Base-by-base conservation (phyloP, 2,113 vertebrate genomes). In the Ceyx cyanopectus region DNA sequence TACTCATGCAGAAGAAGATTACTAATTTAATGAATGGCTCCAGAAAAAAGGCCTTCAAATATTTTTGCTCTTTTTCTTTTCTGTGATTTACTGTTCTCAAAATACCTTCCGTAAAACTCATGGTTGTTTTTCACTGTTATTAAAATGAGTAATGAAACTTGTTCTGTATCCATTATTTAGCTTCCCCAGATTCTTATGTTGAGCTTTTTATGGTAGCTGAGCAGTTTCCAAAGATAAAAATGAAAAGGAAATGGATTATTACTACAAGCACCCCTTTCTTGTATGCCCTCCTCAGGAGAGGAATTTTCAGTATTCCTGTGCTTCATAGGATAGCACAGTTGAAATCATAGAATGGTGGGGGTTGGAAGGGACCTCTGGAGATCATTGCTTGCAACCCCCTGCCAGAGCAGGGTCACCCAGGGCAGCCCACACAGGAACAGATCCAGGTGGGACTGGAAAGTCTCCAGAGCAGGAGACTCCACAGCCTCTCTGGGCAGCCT, bases 221-320 rank as follows among this genome's bases (percentile, higher is more conserved):
- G 83, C 16, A 61, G 26, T 41, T 90, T 84, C 54, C 66, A 88
- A 87, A 81, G 63, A 76, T 88, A 81, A 91, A 92, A 91, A 87
- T 57, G 27, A 87, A 91, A 85, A 90, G 41, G n/a, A 87, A 94
- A 89, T 50, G 7, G 40, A 85, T 73, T 60, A 75, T 24, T 78
- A 88, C 81, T 23, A 60, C 32, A 90, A 88, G 41, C 23, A 43
- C 61, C 67, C 16, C 40, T 63, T 89, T 89, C 60, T 69, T 68
- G 30, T 34, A 65, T 81, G 10, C 43, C 32, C 40, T 68, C 32
- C 26, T 22, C 40, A 65, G 48, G 37, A 82, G 15, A 85, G 26
- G 54, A 74, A 56, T 85, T 80, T 66, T 57, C 63, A 60, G 22
- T 67, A 65, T 17, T 83, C 20, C 32, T 78, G 40, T 24, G 34